A percentile compares a stretch with the other conserved stretches of the same genome.
phyloP scores from a whole-genome alignment of 2,888 invertebrate genomes.

The Lingula anatina region DNA sequence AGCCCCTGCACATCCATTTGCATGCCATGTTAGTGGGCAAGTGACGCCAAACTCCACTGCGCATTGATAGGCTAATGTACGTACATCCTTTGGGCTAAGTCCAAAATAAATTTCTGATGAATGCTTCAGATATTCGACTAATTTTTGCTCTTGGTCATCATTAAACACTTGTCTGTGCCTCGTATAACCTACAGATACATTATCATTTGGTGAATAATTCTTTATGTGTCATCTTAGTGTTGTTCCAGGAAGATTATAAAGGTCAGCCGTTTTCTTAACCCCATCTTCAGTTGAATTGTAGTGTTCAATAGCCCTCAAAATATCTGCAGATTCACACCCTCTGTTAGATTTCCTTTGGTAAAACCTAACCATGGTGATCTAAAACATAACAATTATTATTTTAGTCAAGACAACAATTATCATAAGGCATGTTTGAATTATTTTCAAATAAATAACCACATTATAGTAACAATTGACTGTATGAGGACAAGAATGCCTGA shows the following conservation, averaged over 20 bases:
- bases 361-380: neutral
- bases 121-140: constrained; percentile 4
- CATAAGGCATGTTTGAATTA: too few species aligned
- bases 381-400: too few species aligned
- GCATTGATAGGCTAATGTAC: constrained; percentile 8
- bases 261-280: neutral
- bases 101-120: constrained; percentile 7
- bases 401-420: too few species aligned
- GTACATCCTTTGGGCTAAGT: constrained; percentile 4
- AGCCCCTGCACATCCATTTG: constrained; percentile 3
- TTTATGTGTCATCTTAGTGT: neutral
- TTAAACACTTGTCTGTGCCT: constrained; percentile 6
- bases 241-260: neutral
- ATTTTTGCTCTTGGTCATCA: constrained; percentile 3
- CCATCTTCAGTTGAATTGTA: neutral
- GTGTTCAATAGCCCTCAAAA: neutral
- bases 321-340: neutral
- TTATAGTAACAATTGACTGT: too few species aligned
- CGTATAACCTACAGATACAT: neutral
- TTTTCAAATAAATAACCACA: too few species aligned
- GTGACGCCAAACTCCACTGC: constrained; percentile 1
- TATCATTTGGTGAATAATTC: too few species aligned
- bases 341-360: neutral
- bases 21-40: constrained; percentile 6
- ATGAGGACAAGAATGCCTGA: too few species aligned